A percentile compares a stretch with the other conserved stretches of the same genome.
Conservation (phyloP, 2,797 vertebrate genomes). For the Ceyx erithaca region DNA sequence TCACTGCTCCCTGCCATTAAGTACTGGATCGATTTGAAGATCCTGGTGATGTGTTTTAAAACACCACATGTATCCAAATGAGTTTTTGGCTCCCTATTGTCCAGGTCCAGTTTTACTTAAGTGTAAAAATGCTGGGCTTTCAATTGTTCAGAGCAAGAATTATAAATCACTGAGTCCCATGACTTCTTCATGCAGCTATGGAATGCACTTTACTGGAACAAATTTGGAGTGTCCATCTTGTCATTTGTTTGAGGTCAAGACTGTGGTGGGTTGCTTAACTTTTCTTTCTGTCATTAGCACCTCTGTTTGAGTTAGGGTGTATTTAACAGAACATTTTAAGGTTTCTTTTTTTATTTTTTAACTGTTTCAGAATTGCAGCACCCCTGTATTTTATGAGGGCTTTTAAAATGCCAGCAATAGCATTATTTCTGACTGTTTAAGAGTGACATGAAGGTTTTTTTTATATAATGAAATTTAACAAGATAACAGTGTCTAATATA, state of each 20-base stretch:
- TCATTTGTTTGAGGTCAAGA: constrained; percentile 70
- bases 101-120: constrained; percentile 69
- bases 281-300: constrained; percentile 33
- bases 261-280: constrained; percentile 61
- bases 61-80: constrained; percentile 78
- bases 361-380: background rate
- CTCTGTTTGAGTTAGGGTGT: constrained; percentile 7
- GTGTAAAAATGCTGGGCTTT: constrained; percentile 72
- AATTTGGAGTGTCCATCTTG: constrained; percentile 59
- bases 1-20: constrained; percentile 49
- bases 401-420: background rate
- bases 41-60: constrained; percentile 71
- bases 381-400: background rate
- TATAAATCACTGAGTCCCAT: constrained; percentile 63
- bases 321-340: constrained; percentile 20
- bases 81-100: constrained; percentile 77
- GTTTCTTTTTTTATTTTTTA: background rate
- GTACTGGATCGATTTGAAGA: constrained; percentile 58
- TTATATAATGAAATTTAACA: background rate
- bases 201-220: constrained; percentile 60
- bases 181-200: constrained; percentile 52
- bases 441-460: background rate
- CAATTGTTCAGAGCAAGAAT: constrained; percentile 59
- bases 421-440: background rate
- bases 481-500: background rate